These are phyloP conservation scores for Centropus bengalensis DNA, from an alignment of 2,113 vertebrate species.

Conservation along the genomic window DNA sequence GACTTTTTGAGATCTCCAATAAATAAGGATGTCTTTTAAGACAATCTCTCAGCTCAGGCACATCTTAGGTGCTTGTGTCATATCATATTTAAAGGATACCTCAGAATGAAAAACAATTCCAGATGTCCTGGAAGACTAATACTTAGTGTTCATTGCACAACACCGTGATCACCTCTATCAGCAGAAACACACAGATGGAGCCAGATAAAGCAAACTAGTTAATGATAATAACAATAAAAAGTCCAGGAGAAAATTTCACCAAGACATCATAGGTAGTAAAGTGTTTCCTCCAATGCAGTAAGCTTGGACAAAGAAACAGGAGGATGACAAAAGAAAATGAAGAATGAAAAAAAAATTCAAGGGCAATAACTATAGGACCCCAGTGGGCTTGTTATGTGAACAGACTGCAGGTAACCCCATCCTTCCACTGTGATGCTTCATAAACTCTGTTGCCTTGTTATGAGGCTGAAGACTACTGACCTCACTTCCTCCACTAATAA, in stretches of 20 bases:
- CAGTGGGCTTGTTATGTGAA: conserved; percentile 90
- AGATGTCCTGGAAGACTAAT: conserved; percentile 70
- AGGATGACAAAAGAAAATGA: conserved; percentile 81
- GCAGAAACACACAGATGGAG: conserved; percentile 53
- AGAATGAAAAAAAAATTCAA: conserved; percentile 80
- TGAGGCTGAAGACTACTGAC: conserved; percentile 85
- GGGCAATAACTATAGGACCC: conserved; percentile 81
- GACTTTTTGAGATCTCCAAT: not conserved
- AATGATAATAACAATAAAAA: not conserved
- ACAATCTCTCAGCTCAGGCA: not conserved
- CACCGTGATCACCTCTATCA: conserved; percentile 54
- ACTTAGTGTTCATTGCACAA: conserved; percentile 74
- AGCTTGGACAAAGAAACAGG: conserved; percentile 69
- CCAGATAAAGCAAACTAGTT: conserved; percentile 53
- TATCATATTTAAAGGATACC: not conserved
- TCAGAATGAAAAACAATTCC: conserved; percentile 69
- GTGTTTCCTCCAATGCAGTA: conserved; percentile 72
- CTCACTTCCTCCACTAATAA: conserved; percentile 83
- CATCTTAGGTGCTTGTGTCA: conserved; percentile 4
- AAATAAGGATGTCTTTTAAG: not conserved
- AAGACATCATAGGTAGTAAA: conserved; percentile 73
- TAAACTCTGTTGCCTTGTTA: conserved; percentile 92
- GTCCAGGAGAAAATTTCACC: not conserved
- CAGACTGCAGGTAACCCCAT: conserved; percentile 83
- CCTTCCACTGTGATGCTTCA: conserved; percentile 81